Evolutionary conservation across 2,888 invertebrate genomes (phyloP).

Genomic region (Oscheius sp.): DNA sequence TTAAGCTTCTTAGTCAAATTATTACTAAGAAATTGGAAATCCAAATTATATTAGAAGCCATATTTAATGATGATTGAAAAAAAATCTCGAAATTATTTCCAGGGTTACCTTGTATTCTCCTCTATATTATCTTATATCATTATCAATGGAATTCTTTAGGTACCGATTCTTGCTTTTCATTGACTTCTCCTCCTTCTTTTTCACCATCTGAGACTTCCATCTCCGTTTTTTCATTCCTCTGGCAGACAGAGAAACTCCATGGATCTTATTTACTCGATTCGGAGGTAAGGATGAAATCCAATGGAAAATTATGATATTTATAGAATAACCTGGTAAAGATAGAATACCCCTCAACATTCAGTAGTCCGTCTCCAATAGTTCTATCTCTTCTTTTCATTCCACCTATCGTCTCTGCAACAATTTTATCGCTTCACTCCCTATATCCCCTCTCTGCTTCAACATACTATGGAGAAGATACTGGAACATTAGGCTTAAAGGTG

Average conservation of each 20-base stretch:
- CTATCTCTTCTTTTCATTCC: constrained; percentile 72
- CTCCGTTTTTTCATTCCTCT: constrained; percentile 5
- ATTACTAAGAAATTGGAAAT: too few species aligned
- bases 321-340: not conserved
- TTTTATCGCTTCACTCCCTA: constrained; percentile 72
- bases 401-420: constrained; percentile 70
- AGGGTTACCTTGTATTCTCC: too few species aligned
- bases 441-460: constrained; percentile 74
- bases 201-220: not conserved
- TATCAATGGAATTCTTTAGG: not conserved
- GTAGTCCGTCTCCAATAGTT: constrained; percentile 19
- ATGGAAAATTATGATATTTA: not conserved
- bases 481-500: constrained; percentile 72
- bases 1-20: too few species aligned
- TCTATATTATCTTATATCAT: too few species aligned
- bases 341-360: not conserved
- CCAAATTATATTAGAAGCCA: too few species aligned
- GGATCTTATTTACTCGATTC: constrained; percentile 4
- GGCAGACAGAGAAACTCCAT: constrained; percentile 3
- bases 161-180: constrained; percentile 21
- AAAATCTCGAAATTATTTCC: too few species aligned
- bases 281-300: not conserved
- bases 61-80: too few species aligned
- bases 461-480: constrained; percentile 74
- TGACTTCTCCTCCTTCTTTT: not conserved